Evolutionary conservation across 1,140 invertebrate species (phyloP).

Genomic region (Drosophila aff.): DNA sequence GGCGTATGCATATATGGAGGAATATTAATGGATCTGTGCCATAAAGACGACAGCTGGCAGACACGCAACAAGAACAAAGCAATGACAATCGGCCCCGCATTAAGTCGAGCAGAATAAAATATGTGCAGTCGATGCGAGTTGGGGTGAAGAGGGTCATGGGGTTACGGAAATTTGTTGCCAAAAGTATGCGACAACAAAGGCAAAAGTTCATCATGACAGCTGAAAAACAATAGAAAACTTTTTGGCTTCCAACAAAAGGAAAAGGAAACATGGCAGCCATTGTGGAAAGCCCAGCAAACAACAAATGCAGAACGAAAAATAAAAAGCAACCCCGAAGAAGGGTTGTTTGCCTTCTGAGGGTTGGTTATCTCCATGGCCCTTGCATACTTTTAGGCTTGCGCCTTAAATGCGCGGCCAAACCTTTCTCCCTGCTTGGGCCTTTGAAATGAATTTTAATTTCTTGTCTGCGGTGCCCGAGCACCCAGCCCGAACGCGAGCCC

Average conservation of each 20-base stretch:
- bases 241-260: conserved; percentile 67
- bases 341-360: conserved; percentile 61
- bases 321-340: conserved; percentile 56
- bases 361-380: conserved; percentile 47
- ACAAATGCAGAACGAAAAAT: conserved; percentile 9
- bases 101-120: conserved; percentile 83
- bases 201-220: conserved; percentile 73
- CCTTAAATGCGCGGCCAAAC: conserved; percentile 71
- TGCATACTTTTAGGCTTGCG: conserved; percentile 83
- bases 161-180: conserved; percentile 77
- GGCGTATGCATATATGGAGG: conserved; percentile 35
- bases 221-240: conserved; percentile 79
- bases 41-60: conserved; percentile 81
- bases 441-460: conserved; percentile 84
- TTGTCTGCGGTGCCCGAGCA: conserved; percentile 66
- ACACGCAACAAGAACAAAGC: conserved; percentile 71
- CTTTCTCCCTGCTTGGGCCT: conserved; percentile 36
- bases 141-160: conserved; percentile 58
- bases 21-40: conserved; percentile 78
- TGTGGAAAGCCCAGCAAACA: conserved; percentile 55
- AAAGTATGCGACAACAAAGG: conserved; percentile 77
- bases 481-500: conserved; percentile 1
- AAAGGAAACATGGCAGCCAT: conserved; percentile 70
- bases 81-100: conserved; percentile 58
- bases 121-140: conserved; percentile 42